phyloP scores from a whole-genome alignment of 2,113 vertebrate species.

The Pangasianodon hypophthalmus region DNA sequence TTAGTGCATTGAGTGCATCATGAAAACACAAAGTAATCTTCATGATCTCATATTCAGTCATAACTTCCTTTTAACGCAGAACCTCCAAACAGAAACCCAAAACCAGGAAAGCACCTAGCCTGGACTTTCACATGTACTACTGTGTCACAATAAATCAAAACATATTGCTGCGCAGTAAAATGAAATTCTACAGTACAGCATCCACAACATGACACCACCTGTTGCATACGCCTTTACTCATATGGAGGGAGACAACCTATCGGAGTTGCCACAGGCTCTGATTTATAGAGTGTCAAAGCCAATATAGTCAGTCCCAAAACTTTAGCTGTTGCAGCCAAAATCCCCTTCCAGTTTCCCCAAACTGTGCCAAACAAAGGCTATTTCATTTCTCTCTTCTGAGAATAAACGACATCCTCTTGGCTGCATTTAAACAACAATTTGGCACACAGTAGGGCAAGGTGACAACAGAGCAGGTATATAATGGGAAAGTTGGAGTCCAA shows the following conservation, averaged over 20 bases:
- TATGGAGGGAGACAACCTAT: background rate
- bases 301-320: conserved; percentile 38
- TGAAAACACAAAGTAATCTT: background rate
- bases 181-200: background rate
- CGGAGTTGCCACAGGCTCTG: conserved; percentile 1
- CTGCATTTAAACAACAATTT: conserved; percentile 17
- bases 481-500: background rate
- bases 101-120: conserved; percentile 8
- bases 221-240: background rate
- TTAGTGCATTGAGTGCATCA: conserved; percentile 13
- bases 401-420: conserved; percentile 48
- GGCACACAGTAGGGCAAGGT: background rate
- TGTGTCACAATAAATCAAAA: conserved; percentile 3
- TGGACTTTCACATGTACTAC: background rate
- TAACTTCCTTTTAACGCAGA: background rate
- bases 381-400: conserved; percentile 48
- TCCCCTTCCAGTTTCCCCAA: conserved; percentile 55
- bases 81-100: conserved; percentile 18
- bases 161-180: background rate
- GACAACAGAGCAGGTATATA: conserved; percentile 16
- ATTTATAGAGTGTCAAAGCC: conserved; percentile 41
- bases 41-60: conserved; percentile 31
- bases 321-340: conserved; percentile 54
- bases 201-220: conserved; percentile 1
- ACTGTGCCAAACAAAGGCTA: background rate